These are phyloP conservation scores for Eurytoma adleriae DNA, from an alignment of 2,888 invertebrate genomes.

Conservation along the genomic window DNA sequence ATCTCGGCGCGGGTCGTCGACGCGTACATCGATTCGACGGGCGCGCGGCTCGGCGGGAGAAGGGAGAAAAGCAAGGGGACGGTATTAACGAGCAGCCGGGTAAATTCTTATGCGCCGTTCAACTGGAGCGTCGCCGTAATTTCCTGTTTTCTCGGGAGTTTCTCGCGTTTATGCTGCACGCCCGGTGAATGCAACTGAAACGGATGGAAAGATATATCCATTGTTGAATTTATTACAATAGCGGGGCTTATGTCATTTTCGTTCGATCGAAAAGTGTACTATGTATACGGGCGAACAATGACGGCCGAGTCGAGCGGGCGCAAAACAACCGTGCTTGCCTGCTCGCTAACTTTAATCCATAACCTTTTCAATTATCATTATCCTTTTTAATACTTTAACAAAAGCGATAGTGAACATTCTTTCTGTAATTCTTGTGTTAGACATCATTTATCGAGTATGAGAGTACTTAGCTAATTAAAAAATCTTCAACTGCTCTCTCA, in stretches of 20 bases:
- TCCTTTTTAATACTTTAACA: too few relatives aligned
- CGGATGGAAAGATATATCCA: constrained; percentile 4
- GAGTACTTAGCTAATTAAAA: too few relatives aligned
- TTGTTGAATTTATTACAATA: constrained; percentile 21
- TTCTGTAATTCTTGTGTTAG: too few relatives aligned
- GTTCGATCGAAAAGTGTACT: background rate
- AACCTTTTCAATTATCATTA: too few relatives aligned
- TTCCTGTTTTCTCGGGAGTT: constrained; percentile 25
- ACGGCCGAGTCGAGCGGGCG: background rate
- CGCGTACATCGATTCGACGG: background rate
- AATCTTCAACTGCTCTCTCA: too few relatives aligned
- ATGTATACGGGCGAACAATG: background rate
- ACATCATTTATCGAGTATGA: too few relatives aligned
- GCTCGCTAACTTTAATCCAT: background rate
- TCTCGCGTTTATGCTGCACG: background rate
- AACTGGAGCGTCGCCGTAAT: constrained; percentile 14
- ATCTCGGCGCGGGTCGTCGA: background rate
- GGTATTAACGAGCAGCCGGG: too few relatives aligned
- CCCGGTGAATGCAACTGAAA: background rate
- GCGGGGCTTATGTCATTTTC: background rate
- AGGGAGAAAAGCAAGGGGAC: too few relatives aligned
- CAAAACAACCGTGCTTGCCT: background rate
- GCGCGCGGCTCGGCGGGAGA: too few relatives aligned
- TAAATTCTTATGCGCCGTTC: constrained; percentile 6
- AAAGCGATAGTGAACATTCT: too few relatives aligned